These are phyloP conservation scores for Eurytoma californica DNA, from an alignment of 2,888 invertebrate species.

Conservation along the genomic window DNA sequence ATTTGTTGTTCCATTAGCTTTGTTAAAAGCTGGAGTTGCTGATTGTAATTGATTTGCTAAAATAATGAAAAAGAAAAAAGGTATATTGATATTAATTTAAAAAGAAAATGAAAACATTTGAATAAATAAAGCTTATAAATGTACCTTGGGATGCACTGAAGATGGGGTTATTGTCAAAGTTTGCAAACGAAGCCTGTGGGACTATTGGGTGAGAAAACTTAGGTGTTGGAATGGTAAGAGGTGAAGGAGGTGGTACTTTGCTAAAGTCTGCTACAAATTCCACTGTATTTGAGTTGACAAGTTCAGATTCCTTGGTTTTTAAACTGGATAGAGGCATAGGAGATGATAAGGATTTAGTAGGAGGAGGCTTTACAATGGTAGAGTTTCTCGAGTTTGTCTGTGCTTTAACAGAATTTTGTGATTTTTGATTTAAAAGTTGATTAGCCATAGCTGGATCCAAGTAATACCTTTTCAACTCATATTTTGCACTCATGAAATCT, in stretches of 20 bases:
- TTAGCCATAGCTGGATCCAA: conserved; percentile 69
- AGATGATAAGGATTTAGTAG: conserved; percentile 61
- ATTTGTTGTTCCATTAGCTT: conserved; percentile 64
- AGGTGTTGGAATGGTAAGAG: conserved; percentile 62
- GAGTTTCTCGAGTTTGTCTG: conserved; percentile 52
- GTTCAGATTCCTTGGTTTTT: conserved; percentile 61
- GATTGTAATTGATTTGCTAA: conserved; percentile 36
- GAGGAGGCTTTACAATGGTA: conserved; percentile 68
- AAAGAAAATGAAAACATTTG: neutral
- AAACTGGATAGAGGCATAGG: conserved; percentile 56
- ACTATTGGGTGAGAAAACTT: conserved; percentile 63
- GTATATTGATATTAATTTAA: neutral
- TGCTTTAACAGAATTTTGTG: conserved; percentile 40
- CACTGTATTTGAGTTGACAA: conserved; percentile 66
- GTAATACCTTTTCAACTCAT: conserved; percentile 90
- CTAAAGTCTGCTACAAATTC: conserved; percentile 74
- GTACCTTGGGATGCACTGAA: conserved; percentile 76
- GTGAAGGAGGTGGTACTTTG: conserved; percentile 68
- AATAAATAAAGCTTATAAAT: neutral
- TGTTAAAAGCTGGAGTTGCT: conserved; percentile 55
- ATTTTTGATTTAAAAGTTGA: conserved; percentile 60
- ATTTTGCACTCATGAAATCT: conserved; percentile 96
- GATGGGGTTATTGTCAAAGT: conserved; percentile 85
- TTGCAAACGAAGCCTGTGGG: conserved; percentile 79
- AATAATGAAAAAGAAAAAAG: conserved; percentile 7